These are phyloP conservation scores for Liasis olivaceus DNA, from an alignment of 2,797 vertebrate species.

Conservation along the genomic window DNA sequence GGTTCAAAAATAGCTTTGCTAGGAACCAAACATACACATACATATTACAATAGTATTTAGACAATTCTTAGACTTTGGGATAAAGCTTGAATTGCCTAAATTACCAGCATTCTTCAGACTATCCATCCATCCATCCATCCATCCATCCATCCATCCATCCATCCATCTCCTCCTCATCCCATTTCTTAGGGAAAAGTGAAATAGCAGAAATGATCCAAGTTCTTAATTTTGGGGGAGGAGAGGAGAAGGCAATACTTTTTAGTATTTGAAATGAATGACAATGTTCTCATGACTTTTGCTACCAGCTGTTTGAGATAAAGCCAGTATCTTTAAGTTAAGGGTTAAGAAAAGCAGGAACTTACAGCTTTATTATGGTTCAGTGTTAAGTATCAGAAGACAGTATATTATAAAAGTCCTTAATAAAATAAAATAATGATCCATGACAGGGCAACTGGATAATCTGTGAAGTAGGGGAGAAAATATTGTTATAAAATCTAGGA, in stretches of 20 bases:
- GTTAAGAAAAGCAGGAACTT: conserved; percentile 42
- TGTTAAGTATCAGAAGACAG: rapidly evolving
- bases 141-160: too few species aligned
- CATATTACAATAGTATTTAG: too few species aligned
- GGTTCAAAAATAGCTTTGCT: too few species aligned
- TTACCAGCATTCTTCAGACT: rapidly evolving
- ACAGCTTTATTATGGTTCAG: not conserved
- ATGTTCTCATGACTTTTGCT: not conserved
- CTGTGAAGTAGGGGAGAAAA: not conserved
- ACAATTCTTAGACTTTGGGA: too few species aligned
- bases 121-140: too few species aligned
- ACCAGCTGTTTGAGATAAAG: conserved; percentile 37
- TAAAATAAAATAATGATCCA: not conserved
- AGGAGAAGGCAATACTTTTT: not conserved
- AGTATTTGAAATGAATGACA: rapidly evolving
- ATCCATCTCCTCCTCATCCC: not conserved
- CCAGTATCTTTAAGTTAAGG: not conserved
- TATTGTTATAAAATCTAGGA: not conserved
- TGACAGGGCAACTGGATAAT: rapidly evolving
- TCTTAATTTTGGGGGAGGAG: not conserved
- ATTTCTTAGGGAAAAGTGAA: not conserved
- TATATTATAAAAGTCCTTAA: rapidly evolving
- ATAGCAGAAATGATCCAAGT: not conserved
- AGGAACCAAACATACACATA: too few species aligned
- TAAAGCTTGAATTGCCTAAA: not conserved